A percentile compares a stretch with the other conserved stretches of the same genome.
phyloP scores from a whole-genome alignment of 37 sponge, comb jelly and placozoan species.

The Bolinopsis microptera region DNA sequence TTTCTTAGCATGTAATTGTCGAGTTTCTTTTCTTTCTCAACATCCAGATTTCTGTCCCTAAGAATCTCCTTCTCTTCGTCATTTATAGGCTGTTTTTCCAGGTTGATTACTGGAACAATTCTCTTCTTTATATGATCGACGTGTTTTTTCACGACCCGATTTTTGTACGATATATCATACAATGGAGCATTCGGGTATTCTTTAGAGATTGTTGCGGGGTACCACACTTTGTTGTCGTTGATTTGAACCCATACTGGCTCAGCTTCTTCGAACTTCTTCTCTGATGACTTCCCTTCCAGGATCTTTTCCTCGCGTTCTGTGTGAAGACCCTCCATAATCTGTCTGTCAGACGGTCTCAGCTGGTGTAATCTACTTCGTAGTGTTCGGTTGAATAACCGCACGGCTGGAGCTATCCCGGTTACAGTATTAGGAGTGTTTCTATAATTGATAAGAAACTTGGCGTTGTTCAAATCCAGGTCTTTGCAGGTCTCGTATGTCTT shows the following conservation, averaged over 20 bases:
- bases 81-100: neutral
- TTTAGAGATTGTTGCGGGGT: neutral
- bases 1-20: neutral
- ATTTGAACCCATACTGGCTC: neutral
- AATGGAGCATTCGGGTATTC: neutral
- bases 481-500: neutral
- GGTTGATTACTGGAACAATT: neutral
- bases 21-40: neutral
- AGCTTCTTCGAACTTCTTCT: neutral
- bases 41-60: neutral
- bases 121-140: neutral
- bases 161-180: neutral
- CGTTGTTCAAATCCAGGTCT: slow-evolving; percentile 9
- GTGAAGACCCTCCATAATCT: neutral
- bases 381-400: neutral
- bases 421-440: slow-evolving; percentile 37
- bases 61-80: neutral
- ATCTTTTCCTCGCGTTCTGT: neutral
- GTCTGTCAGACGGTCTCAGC: neutral
- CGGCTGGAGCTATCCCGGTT: neutral
- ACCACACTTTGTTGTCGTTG: neutral
- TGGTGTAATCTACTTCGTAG: neutral
- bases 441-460: slow-evolving; percentile 22
- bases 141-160: neutral
- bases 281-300: neutral